A percentile compares a stretch with the other conserved stretches of the same genome.
Evolutionary conservation across 2,113 vertebrate genomes (phyloP).

Genomic region (Pimephales promelas): DNA sequence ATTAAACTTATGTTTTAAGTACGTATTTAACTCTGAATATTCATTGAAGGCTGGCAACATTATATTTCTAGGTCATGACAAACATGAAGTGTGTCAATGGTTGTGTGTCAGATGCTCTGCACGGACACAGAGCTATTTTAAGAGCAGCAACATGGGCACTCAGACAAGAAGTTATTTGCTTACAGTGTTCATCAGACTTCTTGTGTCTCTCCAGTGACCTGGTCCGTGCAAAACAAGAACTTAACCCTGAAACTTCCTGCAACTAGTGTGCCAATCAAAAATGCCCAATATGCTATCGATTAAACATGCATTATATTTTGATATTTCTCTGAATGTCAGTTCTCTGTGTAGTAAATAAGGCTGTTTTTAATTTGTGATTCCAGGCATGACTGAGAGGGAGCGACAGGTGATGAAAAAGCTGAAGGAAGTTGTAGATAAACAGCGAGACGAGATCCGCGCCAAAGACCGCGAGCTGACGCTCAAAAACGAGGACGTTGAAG

Average conservation of each 20-base stretch:
- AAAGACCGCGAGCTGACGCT: slow-evolving; percentile 92
- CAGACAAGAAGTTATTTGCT: slow-evolving; percentile 7
- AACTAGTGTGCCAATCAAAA: not conserved
- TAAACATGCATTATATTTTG: not conserved
- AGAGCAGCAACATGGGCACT: not conserved
- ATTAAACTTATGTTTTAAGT: not conserved
- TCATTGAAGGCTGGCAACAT: not conserved
- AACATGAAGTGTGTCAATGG: slow-evolving; percentile 10
- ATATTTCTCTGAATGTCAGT: not conserved
- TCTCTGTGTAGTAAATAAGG: not conserved
- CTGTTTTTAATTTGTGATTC: not conserved
- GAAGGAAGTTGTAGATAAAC: slow-evolving; percentile 97
- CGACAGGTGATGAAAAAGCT: slow-evolving; percentile 98
- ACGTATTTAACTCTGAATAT: not conserved
- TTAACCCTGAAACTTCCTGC: not conserved
- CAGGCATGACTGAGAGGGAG: slow-evolving; percentile 96
- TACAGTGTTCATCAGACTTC: not conserved
- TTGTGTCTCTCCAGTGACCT: not conserved
- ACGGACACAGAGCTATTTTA: slow-evolving; percentile 48
- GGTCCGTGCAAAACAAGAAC: not conserved
- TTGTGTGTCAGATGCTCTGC: slow-evolving; percentile 32
- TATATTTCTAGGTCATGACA: slow-evolving; percentile 42
- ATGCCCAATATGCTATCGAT: not conserved
- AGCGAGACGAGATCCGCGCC: slow-evolving; percentile 95
- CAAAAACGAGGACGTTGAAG: slow-evolving; percentile 93